These are phyloP conservation scores for Calliphora vomitoria DNA, from an alignment of 2,888 invertebrate species.

Conservation along the genomic window DNA sequence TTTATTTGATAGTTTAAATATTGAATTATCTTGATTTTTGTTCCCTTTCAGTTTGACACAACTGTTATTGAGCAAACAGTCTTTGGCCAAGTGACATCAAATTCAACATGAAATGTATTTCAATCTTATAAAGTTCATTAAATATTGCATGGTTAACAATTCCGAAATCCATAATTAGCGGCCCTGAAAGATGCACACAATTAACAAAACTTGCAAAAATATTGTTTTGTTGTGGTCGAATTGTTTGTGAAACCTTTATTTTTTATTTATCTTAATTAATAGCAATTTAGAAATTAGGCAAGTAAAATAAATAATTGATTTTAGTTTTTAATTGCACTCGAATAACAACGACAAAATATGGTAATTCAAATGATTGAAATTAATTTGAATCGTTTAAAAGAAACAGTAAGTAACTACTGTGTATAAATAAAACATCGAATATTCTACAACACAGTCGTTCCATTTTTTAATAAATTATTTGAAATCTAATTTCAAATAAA, in stretches of 20 bases:
- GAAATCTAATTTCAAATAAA: too few species aligned
- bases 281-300: background rate
- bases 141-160: background rate
- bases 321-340: background rate
- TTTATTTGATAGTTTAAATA: too few species aligned
- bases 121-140: background rate
- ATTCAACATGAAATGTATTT: too few species aligned
- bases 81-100: too few species aligned
- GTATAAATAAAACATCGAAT: too few species aligned
- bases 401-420: too few species aligned
- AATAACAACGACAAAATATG: constrained; percentile 7
- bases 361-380: constrained; percentile 11
- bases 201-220: background rate
- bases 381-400: background rate
- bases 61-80: too few species aligned
- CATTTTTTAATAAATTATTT: too few species aligned
- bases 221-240: background rate
- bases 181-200: constrained; percentile 15
- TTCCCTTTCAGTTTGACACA: too few species aligned
- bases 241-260: background rate
- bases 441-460: background rate
- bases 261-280: constrained; percentile 15
- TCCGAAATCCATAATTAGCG: constrained; percentile 17
- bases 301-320: constrained; percentile 11
- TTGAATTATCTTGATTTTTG: too few species aligned